Evolutionary conservation across 1,140 invertebrate species (phyloP).

Genomic region (Stegodyphus mimosarum): DNA sequence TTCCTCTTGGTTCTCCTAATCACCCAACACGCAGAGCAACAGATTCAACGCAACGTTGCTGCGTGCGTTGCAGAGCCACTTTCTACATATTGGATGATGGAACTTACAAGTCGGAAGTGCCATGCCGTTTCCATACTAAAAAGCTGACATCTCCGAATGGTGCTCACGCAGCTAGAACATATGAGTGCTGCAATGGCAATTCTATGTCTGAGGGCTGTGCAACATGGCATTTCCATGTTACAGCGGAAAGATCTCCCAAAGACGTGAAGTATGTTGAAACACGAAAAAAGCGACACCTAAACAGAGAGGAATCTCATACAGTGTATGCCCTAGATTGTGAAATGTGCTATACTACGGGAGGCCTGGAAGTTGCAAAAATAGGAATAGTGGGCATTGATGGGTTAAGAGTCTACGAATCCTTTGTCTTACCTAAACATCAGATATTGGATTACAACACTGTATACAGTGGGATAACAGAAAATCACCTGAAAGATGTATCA

Average conservation of each 20-base stretch:
- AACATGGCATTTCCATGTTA: background rate
- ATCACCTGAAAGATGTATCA: background rate
- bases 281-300: background rate
- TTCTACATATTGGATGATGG: background rate
- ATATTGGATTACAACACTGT: background rate
- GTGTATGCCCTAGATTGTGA: constrained; percentile 72
- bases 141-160: background rate
- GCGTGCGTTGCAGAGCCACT: background rate
- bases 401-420: background rate
- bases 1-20: background rate
- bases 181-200: background rate
- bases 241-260: background rate
- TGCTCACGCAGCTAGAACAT: background rate
- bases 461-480: background rate
- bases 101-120: background rate
- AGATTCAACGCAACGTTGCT: background rate
- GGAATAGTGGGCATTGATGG: background rate
- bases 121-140: background rate
- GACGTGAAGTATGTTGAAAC: background rate
- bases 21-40: background rate
- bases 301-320: background rate
- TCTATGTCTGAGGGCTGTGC: background rate
- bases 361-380: background rate
- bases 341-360: background rate
- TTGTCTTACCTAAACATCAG: background rate